A percentile compares a stretch with the other conserved stretches of the same genome.
phyloP scores from a whole-genome alignment of 2,113 vertebrate genomes.

The Corydoras sp. region DNA sequence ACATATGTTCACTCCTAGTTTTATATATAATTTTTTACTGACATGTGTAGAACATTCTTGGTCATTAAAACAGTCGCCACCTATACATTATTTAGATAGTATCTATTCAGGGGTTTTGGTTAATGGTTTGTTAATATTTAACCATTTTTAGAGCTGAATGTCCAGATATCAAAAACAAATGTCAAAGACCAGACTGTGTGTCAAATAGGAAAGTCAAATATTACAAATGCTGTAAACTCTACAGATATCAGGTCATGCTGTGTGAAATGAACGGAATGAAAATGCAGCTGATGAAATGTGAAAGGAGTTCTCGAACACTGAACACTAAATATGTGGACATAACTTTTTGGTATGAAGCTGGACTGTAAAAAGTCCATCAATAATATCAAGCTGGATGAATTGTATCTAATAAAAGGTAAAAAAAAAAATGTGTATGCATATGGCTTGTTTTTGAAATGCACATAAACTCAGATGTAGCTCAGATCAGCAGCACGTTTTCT shows the following conservation, averaged over 20 bases:
- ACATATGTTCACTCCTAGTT: too few species aligned
- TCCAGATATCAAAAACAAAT: slow-evolving; percentile 16
- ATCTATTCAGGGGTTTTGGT: too few species aligned
- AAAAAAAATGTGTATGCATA: slow-evolving; percentile 15
- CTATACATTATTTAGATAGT: too few species aligned
- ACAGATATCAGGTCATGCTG: background rate
- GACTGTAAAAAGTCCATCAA: slow-evolving; percentile 3
- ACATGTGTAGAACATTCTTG: too few species aligned
- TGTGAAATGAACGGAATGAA: background rate
- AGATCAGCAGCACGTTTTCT: slow-evolving; percentile 5
- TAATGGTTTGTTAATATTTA: too few species aligned
- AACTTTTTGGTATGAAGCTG: slow-evolving; percentile 10
- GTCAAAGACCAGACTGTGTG: slow-evolving; percentile 7
- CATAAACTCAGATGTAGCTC: slow-evolving; percentile 18
- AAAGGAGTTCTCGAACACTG: background rate
- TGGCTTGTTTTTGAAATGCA: slow-evolving; percentile 20
- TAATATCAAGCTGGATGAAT: slow-evolving; percentile 27
- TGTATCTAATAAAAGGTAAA: slow-evolving; percentile 33
- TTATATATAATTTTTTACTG: too few species aligned
- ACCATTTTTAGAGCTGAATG: background rate
- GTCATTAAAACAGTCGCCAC: too few species aligned
- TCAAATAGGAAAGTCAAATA: slow-evolving; percentile 5
- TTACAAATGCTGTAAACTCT: slow-evolving; percentile 6
- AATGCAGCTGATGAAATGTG: background rate
- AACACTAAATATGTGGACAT: slow-evolving; percentile 9